Conservation (phyloP, 2,888 invertebrate genomes). For the Willowsia nigromaculata region DNA sequence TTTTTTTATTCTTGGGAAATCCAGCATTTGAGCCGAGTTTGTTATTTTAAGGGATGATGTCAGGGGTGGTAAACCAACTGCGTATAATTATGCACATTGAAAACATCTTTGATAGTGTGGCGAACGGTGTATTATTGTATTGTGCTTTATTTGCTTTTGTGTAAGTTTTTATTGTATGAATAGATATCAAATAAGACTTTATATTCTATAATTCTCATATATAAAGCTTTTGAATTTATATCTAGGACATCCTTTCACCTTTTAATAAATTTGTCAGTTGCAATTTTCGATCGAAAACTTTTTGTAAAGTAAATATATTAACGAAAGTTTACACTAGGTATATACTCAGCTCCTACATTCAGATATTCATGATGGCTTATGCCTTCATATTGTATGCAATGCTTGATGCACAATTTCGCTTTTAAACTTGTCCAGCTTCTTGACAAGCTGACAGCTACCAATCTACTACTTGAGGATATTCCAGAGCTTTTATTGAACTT, state of each 20-base stretch:
- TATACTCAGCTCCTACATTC: no score
- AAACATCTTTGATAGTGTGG: slow-evolving; percentile 28
- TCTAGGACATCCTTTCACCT: slow-evolving; percentile 5
- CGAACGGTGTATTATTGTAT: slow-evolving; percentile 4
- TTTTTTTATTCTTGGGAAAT: slow-evolving; percentile 71
- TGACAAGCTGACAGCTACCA: slow-evolving; percentile 38
- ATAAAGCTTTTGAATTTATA: background rate
- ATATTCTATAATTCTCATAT: background rate
- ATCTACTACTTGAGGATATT: background rate
- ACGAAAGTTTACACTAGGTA: background rate
- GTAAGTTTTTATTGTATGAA: background rate
- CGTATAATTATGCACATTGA: slow-evolving; percentile 57
- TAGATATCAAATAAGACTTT: background rate
- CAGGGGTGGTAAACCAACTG: slow-evolving; percentile 65
- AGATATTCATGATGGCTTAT: background rate
- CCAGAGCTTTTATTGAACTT: background rate
- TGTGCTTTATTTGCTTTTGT: slow-evolving; percentile 6
- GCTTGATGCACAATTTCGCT: background rate
- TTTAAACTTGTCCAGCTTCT: background rate
- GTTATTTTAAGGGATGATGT: slow-evolving; percentile 77
- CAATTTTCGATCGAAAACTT: slow-evolving; percentile 15
- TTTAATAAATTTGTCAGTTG: slow-evolving; percentile 50
- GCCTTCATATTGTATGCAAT: background rate
- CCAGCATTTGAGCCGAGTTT: slow-evolving; percentile 73
- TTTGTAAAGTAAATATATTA: background rate